Conservation (phyloP, 92 coral and sea anemone genomes). For the Epizoanthus stellaris region DNA sequence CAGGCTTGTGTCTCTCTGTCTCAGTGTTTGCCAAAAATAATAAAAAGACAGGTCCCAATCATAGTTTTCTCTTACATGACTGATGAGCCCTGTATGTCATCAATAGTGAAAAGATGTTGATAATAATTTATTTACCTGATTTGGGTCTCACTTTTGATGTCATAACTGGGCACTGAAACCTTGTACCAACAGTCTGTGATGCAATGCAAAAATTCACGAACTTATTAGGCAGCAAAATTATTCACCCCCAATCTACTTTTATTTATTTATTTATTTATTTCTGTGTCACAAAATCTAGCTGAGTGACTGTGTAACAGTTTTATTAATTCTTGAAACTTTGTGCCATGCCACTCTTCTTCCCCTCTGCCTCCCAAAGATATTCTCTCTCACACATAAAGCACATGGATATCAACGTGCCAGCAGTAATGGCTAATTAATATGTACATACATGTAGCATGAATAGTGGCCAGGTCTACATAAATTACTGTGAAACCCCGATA, state of each 20-base stretch:
- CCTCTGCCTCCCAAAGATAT: too few species aligned
- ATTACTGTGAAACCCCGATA: too few species aligned
- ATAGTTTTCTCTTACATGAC: too few species aligned
- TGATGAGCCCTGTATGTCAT: not conserved
- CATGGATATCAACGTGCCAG: too few species aligned
- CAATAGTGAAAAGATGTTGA: too few species aligned
- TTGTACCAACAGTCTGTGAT: constrained; percentile 59
- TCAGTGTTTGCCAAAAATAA: not conserved
- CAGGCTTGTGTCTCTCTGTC: not conserved
- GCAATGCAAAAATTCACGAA: not conserved
- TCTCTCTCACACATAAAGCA: too few species aligned
- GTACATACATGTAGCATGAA: too few species aligned
- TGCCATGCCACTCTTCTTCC: too few species aligned
- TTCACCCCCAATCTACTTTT: not conserved
- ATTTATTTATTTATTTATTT: too few species aligned
- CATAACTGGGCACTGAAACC: constrained; percentile 22
- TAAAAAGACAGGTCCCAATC: not conserved
- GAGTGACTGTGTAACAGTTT: not conserved
- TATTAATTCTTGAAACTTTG: too few species aligned
- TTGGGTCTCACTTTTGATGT: constrained; percentile 22
- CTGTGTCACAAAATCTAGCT: not conserved
- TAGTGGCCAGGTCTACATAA: too few species aligned
- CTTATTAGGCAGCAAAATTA: not conserved
- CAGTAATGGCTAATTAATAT: too few species aligned
- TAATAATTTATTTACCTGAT: constrained; percentile 52